Percentiles rank a stretch among this genome's conserved stretches.
Conservation (phyloP, 92 coral and sea anemone genomes). For the Epizoanthus fatuus region DNA sequence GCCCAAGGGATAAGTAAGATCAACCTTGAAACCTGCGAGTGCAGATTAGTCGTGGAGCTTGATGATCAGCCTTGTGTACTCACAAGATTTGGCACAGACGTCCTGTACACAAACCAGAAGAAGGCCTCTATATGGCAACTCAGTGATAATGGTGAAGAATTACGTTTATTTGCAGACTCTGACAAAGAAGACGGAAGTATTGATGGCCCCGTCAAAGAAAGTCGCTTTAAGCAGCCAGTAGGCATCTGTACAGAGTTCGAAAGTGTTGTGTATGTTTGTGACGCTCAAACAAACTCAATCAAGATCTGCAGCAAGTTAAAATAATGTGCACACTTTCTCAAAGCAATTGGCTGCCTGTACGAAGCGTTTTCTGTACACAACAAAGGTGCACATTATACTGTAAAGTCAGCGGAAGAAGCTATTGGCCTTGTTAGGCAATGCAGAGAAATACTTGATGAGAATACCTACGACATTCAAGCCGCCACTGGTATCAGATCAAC, state of each 20-base stretch:
- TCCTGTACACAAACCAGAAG: conserved; percentile 66
- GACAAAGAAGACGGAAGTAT: too few species aligned
- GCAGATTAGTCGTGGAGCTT: conserved; percentile 44
- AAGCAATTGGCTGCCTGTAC: conserved; percentile 47
- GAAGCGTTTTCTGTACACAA: conserved; percentile 74
- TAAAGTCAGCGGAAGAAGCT: conserved; percentile 67
- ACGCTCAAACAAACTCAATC: conserved; percentile 61
- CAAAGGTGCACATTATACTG: conserved; percentile 62
- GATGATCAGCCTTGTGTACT: conserved; percentile 54
- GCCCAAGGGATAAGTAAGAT: too few species aligned
- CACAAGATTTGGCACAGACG: conserved; percentile 60
- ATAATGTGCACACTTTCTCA: conserved; percentile 33
- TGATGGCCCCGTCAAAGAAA: conserved; percentile 21
- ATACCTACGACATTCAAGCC: conserved; percentile 45
- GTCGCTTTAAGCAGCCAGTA: conserved; percentile 41
- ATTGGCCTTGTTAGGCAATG: conserved; percentile 63
- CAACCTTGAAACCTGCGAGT: conserved; percentile 7
- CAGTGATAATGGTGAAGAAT: too few species aligned
- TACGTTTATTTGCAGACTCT: too few species aligned
- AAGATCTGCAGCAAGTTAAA: conserved; percentile 51
- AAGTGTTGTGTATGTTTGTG: conserved; percentile 43
- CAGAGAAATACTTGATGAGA: conserved; percentile 60
- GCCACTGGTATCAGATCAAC: conserved; percentile 63
- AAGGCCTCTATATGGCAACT: too few species aligned
- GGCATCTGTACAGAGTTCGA: conserved; percentile 45